phyloP scores from a whole-genome alignment of 1,140 invertebrate genomes.

The Drosophila nasuta region DNA sequence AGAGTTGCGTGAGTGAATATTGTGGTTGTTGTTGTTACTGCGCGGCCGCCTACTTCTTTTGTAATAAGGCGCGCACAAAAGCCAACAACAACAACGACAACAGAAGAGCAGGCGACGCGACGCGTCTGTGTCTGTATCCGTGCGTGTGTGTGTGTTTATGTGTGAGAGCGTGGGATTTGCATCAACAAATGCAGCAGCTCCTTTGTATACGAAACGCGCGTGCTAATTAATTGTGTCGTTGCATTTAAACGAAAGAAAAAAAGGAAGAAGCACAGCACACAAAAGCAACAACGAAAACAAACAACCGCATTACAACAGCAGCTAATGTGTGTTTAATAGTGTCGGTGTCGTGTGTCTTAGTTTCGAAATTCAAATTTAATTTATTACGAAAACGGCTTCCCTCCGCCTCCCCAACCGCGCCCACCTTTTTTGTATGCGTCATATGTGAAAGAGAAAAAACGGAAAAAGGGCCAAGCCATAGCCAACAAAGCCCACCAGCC shows the following conservation, averaged over 20 bases:
- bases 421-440: slow-evolving; percentile 56
- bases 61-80: slow-evolving; percentile 58
- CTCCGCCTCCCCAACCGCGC: background rate
- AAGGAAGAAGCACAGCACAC: slow-evolving; percentile 32
- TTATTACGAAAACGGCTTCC: slow-evolving; percentile 45
- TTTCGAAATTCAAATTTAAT: slow-evolving; percentile 62
- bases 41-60: slow-evolving; percentile 53
- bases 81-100: slow-evolving; percentile 40
- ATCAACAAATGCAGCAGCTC: slow-evolving; percentile 34
- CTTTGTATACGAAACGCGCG: slow-evolving; percentile 40
- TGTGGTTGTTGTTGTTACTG: slow-evolving; percentile 27
- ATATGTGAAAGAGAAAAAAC: slow-evolving; percentile 54
- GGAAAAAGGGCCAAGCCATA: slow-evolving; percentile 51
- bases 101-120: slow-evolving; percentile 7
- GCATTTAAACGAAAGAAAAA: slow-evolving; percentile 23
- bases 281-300: slow-evolving; percentile 39
- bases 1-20: slow-evolving; percentile 41
- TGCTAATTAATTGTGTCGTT: slow-evolving; percentile 54
- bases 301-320: slow-evolving; percentile 22
- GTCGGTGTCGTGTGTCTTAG: slow-evolving; percentile 50
- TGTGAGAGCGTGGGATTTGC: slow-evolving; percentile 35
- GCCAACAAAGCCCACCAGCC: slow-evolving; percentile 29
- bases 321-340: slow-evolving; percentile 71
- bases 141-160: slow-evolving; percentile 16
- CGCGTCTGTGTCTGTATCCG: slow-evolving; percentile 2